Conservation (phyloP, 2,113 vertebrate genomes). For the Cephalophus harveyi region DNA sequence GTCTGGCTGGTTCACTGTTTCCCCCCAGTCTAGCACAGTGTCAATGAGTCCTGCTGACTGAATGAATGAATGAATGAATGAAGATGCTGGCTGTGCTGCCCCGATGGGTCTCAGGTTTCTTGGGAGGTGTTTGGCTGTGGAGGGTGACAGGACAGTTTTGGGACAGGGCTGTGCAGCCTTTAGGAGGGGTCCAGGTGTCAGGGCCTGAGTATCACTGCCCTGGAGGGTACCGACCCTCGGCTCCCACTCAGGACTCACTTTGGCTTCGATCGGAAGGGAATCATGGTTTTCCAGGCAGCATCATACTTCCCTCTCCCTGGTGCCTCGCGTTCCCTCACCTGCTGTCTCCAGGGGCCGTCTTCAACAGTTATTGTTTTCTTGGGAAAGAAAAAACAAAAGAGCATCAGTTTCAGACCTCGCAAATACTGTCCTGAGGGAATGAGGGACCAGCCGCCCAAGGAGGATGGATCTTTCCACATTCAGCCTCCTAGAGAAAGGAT, state of each 20-base stretch:
- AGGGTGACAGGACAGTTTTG: not conserved
- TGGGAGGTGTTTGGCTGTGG: too few relatives aligned
- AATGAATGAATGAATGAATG: not conserved
- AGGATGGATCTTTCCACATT: not conserved
- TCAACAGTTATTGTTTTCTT: not conserved
- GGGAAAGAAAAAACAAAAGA: not conserved
- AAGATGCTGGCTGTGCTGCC: not conserved
- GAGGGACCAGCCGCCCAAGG: not conserved
- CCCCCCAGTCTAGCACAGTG: not conserved
- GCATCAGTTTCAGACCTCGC: not conserved
- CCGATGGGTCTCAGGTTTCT: not conserved
- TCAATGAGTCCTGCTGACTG: not conserved
- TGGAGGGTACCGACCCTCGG: rapidly evolving
- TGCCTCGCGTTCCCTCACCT: not conserved
- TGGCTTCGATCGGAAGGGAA: not conserved
- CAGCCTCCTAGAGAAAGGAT: not conserved
- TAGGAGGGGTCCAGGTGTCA: not conserved
- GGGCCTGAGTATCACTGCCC: not conserved
- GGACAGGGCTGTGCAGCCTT: too few relatives aligned
- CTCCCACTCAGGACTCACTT: not conserved
- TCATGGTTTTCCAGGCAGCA: not conserved
- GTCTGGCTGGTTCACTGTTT: not conserved
- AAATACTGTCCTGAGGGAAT: not conserved
- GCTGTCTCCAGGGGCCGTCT: not conserved
- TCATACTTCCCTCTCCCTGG: rapidly evolving